Evolutionary conservation across 53 echinoderm and acorn worm species (phyloP).

Genomic region (Actinopyga echinites): DNA sequence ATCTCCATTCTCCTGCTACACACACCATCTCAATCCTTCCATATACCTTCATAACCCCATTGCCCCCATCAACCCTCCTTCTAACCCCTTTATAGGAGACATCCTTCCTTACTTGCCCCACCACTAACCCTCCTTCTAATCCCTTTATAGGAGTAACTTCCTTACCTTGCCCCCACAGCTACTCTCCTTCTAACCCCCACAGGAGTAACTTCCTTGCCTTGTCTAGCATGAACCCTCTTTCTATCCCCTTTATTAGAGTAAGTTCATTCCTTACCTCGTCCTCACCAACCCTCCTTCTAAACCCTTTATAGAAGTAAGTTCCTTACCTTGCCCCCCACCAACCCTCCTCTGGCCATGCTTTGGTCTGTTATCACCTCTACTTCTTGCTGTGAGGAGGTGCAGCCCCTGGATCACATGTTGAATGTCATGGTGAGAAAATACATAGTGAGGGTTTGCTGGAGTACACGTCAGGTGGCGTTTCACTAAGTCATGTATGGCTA

Average conservation of each 20-base stretch:
- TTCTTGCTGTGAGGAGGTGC: slow-evolving; percentile 80
- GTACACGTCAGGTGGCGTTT: slow-evolving; percentile 67
- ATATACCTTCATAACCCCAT: too few relatives aligned
- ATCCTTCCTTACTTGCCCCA: neutral
- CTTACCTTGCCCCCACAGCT: slow-evolving; percentile 46
- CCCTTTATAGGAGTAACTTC: too few relatives aligned
- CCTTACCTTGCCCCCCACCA: slow-evolving; percentile 46
- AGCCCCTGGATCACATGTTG: slow-evolving; percentile 76
- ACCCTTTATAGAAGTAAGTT: too few relatives aligned
- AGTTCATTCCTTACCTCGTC: neutral
- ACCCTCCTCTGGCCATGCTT: slow-evolving; percentile 67
- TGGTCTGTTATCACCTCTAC: slow-evolving; percentile 69
- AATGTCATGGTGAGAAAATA: slow-evolving; percentile 90
- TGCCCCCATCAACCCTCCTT: too few relatives aligned
- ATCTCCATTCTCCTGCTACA: too few relatives aligned
- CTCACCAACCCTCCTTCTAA: neutral
- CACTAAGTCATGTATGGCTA: slow-evolving; percentile 60
- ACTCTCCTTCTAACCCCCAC: slow-evolving; percentile 35
- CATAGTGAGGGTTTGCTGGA: slow-evolving; percentile 86
- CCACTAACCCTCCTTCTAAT: neutral
- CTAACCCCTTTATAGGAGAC: neutral
- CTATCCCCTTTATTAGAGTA: neutral
- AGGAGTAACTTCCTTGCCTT: too few relatives aligned
- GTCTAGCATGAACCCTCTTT: too few relatives aligned
- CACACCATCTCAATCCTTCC: too few relatives aligned